These are phyloP conservation scores for Anagrus nilaparvatae DNA, from an alignment of 1,140 invertebrate genomes.

Conservation along the genomic window DNA sequence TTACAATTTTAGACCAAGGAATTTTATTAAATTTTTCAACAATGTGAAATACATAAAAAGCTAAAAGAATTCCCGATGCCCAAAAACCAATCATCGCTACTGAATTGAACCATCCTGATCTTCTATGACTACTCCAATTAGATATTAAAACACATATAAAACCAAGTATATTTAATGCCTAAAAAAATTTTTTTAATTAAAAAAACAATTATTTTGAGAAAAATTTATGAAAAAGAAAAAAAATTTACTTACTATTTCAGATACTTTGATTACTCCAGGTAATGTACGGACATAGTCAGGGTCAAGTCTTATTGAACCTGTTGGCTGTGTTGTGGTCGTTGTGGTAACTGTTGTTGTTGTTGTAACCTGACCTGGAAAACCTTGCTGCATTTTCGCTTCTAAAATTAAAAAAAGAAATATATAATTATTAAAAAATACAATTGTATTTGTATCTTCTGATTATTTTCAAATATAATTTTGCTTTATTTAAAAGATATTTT, in stretches of 20 bases:
- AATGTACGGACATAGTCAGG: constrained; percentile 56
- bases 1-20: constrained; percentile 78
- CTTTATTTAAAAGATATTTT: no score
- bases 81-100: constrained; percentile 79
- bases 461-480: no score
- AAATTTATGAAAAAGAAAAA: constrained; percentile 11
- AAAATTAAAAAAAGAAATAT: no score
- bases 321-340: constrained; percentile 53
- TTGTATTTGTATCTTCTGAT: no score
- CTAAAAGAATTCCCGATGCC: constrained; percentile 68
- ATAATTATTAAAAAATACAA: no score
- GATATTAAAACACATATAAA: constrained; percentile 73
- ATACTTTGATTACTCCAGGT: constrained; percentile 68
- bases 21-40: constrained; percentile 76
- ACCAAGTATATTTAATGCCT: constrained; percentile 67
- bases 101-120: constrained; percentile 65
- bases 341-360: constrained; percentile 57
- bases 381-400: constrained; percentile 43
- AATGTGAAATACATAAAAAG: constrained; percentile 76
- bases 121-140: constrained; percentile 37
- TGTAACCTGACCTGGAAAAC: constrained; percentile 56
- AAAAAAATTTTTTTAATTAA: constrained; percentile 11
- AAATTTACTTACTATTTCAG: constrained; percentile 58
- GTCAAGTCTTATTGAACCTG: constrained; percentile 63
- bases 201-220: neutral